Evolutionary conservation across 2,888 invertebrate genomes (phyloP), one percentile per base, ranked within the genome.

Genomic region (Latrodectus elegans): DNA sequence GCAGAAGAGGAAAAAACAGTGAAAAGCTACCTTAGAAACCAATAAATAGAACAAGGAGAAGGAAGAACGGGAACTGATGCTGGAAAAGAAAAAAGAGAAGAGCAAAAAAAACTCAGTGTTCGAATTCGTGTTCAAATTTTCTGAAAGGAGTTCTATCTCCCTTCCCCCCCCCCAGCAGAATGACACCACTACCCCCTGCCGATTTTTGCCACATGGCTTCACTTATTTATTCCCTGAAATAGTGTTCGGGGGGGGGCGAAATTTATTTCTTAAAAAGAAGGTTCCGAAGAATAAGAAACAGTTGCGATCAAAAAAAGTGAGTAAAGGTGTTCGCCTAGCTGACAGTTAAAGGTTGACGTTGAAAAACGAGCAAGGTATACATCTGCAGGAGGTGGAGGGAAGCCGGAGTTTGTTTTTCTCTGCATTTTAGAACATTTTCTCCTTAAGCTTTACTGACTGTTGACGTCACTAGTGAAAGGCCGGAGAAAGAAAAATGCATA

Each of bases 211-310:
- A 83, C 82, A 75, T 78, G 84, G 84, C 73, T 84, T 84, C 77
- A 78, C 84, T 84, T 84, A 84, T 84, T 84, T 78, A 84, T 84
- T 84, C 84, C 55, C 17, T 73, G 78, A 84, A 84, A 84, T 84
- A 68, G 70, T 26, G 64, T 15, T 38, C n/a, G 52, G 67, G 75
- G 38, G 67, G 70, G 70, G 17, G 67, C 74, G 49, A 70, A 82
- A 70, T 82, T 82, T 82, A 82, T 82, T 82, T 75, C 82, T 75
- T 17, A 70, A 70, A 53, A 26, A 73, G 11, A 22, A 74, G 53
- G 65, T n/a, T 22, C 53, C 26, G 60, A 52, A 15, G 65, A 81
- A 52, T 52, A 64, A 65, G 38, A 49, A 51, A 71, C 22, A 49
- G 65, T 49, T 11, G 55, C 12, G 78, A 70, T 49, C 55, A 67